phyloP scores from a whole-genome alignment of 2,888 invertebrate genomes.

The Pemphredon lugubris region DNA sequence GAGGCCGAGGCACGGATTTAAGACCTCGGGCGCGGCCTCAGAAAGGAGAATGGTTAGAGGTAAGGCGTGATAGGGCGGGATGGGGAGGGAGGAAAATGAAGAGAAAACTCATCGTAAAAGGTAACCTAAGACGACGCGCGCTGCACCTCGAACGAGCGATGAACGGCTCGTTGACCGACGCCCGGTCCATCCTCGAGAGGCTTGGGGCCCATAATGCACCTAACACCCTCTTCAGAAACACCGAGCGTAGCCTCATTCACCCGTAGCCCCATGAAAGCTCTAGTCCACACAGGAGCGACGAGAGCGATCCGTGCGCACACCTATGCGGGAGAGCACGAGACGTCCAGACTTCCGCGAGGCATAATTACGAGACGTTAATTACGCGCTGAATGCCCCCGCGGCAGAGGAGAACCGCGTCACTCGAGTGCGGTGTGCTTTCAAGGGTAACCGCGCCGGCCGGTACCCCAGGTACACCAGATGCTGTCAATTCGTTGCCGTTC shows the following conservation, averaged over 20 bases:
- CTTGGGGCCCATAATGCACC: conserved; percentile 62
- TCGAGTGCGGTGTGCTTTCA: conserved; percentile 58
- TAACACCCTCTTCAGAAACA: conserved; percentile 67
- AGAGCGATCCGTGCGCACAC: conserved; percentile 34
- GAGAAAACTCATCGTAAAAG: conserved; percentile 39
- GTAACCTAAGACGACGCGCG: conserved; percentile 52
- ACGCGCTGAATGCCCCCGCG: conserved; percentile 69
- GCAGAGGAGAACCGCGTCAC: conserved; percentile 50
- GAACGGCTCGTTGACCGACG: conserved; percentile 62
- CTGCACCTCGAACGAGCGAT: conserved; percentile 55
- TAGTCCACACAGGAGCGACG: conserved; percentile 67
- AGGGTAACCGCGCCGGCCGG: conserved; percentile 65
- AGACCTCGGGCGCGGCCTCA: too few species aligned
- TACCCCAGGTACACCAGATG: conserved; percentile 66
- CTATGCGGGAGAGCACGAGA: conserved; percentile 36
- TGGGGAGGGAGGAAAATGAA: conserved; percentile 17
- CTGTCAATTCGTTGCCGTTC: conserved; percentile 60
- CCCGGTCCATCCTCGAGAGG: conserved; percentile 61
- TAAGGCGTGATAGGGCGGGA: too few species aligned
- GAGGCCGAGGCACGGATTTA: too few species aligned
- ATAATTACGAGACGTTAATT: conserved; percentile 77
- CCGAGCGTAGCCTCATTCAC: conserved; percentile 69
- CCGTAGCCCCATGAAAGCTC: conserved; percentile 67
- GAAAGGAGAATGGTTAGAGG: too few species aligned
- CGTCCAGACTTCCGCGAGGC: conserved; percentile 59